A percentile compares a stretch with the other conserved stretches of the same genome.
Evolutionary conservation across 2,113 vertebrate genomes (phyloP).

Genomic region (Bubo bubo): DNA sequence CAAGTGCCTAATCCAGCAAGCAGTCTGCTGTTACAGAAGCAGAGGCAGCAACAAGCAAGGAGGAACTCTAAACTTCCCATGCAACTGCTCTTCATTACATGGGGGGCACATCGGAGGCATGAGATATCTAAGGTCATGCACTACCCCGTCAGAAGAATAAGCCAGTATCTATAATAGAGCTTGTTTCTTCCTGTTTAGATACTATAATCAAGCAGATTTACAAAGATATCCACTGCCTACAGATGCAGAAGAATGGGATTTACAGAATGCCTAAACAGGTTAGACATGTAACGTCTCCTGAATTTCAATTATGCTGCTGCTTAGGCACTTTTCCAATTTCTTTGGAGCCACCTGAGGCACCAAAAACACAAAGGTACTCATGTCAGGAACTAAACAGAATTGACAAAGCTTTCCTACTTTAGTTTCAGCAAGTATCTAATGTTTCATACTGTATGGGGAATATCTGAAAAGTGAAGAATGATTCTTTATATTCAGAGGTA

Average conservation of each 20-base stretch:
- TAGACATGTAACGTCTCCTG: neutral
- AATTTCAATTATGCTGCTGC: constrained; percentile 23
- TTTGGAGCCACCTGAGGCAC: constrained; percentile 9
- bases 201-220: neutral
- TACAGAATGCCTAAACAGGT: neutral
- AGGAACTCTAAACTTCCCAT: neutral
- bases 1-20: neutral
- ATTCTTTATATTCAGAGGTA: neutral
- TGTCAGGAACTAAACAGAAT: neutral
- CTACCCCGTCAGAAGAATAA: neutral
- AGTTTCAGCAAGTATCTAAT: neutral
- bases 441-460: neutral
- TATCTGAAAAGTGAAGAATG: neutral
- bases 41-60: neutral
- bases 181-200: neutral
- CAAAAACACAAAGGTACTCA: neutral
- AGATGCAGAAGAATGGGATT: neutral
- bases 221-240: neutral
- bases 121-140: neutral
- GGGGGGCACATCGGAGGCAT: rapidly evolving
- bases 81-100: neutral
- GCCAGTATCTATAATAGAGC: neutral
- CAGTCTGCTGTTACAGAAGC: neutral
- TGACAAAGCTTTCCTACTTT: neutral
- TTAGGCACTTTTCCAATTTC: neutral